Conservation (phyloP, 2,888 invertebrate genomes). For the Amitus sp. region DNA sequence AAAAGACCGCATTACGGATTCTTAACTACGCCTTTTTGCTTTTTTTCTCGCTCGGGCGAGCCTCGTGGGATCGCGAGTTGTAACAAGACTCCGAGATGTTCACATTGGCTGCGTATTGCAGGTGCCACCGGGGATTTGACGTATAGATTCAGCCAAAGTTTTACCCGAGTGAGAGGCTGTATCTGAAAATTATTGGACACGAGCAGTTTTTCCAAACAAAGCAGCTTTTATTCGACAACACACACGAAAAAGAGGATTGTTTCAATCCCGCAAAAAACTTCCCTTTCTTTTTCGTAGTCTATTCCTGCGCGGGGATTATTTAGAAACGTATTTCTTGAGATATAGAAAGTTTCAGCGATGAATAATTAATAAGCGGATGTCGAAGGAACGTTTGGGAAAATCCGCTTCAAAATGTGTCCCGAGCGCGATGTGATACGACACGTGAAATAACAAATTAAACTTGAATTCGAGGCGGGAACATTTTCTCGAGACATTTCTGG, state of each 20-base stretch:
- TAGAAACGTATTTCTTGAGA: too few species aligned
- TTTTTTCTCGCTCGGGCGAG: slow-evolving; percentile 2
- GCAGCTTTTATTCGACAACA: background rate
- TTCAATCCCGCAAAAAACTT: background rate
- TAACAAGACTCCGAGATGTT: slow-evolving; percentile 1
- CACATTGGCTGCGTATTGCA: background rate
- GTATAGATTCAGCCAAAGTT: slow-evolving; percentile 7
- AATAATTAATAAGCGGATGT: background rate
- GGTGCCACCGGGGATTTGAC: slow-evolving; percentile 5
- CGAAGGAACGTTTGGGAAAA: background rate
- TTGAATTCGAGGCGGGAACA: background rate
- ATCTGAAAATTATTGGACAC: slow-evolving; percentile 5
- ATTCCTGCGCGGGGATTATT: too few species aligned
- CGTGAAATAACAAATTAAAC: slow-evolving; percentile 1
- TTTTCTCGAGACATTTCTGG: background rate
- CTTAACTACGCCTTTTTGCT: slow-evolving; percentile 4
- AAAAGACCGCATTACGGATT: background rate
- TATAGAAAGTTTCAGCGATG: too few species aligned
- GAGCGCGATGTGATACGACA: background rate
- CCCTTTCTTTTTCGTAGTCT: background rate
- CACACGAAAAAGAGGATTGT: background rate
- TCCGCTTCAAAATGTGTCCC: background rate
- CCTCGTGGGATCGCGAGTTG: slow-evolving; percentile 4
- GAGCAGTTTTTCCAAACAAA: background rate
- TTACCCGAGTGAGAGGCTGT: slow-evolving; percentile 6